Conservation (phyloP, 2,797 vertebrate species). For the Pteropus rufus region DNA sequence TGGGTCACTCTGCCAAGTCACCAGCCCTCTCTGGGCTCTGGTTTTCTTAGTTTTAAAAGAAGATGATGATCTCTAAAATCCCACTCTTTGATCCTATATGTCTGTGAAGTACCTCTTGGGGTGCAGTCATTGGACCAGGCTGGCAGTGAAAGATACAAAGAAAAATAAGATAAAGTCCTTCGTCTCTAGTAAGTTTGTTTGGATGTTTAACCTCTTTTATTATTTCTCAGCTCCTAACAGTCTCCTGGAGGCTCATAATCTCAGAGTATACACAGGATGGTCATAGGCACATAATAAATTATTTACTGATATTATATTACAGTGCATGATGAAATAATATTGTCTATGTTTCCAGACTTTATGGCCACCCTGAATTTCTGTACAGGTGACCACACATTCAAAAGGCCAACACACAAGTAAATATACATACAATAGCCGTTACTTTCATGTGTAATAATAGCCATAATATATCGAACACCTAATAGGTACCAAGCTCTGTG, state of each 20-base stretch:
- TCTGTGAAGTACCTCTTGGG: not conserved
- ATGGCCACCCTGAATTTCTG: not conserved
- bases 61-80: not conserved
- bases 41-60: constrained; percentile 11
- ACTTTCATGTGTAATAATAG: not conserved
- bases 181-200: not conserved
- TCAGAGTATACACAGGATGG: not conserved
- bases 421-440: not conserved
- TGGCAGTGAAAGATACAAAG: not conserved
- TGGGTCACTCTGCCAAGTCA: not conserved
- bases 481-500: not conserved
- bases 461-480: not conserved
- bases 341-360: not conserved
- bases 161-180: not conserved
- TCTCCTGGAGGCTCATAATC: not conserved
- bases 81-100: not conserved
- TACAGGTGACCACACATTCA: not conserved
- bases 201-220: not conserved
- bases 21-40: not conserved
- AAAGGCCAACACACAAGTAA: not conserved
- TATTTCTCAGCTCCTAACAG: not conserved
- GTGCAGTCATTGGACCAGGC: not conserved
- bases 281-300: not conserved
- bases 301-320: not conserved
- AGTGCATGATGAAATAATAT: not conserved